A percentile compares a stretch with the other conserved stretches of the same genome.
phyloP scores from a whole-genome alignment of 1,140 invertebrate species.

The Drosophila ercepeae region DNA sequence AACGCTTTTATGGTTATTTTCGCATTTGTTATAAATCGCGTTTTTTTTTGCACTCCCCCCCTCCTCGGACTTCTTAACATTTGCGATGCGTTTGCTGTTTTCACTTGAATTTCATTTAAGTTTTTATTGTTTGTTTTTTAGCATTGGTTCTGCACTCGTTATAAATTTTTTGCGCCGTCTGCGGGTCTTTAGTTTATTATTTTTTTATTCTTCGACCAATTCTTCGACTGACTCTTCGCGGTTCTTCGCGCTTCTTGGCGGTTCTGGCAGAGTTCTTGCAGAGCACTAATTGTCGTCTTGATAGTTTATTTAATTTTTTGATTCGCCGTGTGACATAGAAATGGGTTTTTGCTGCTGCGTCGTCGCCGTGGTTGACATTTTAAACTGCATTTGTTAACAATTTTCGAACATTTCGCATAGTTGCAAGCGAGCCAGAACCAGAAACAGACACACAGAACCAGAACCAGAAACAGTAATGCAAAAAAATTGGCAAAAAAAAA shows the following conservation, averaged over 20 bases:
- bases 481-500: conserved; percentile 7
- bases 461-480: conserved; percentile 8
- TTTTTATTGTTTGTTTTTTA: conserved; percentile 19
- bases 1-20: conserved; percentile 37
- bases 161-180: conserved; percentile 44
- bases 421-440: conserved; percentile 37
- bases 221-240: no score
- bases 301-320: conserved; percentile 43
- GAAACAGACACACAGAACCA: conserved; percentile 8
- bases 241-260: no score
- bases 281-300: conserved; percentile 52
- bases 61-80: conserved; percentile 11
- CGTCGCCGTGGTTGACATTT: conserved; percentile 77
- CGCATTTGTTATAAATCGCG: conserved; percentile 36
- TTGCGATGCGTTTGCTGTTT: conserved; percentile 76
- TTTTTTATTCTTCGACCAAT: background rate
- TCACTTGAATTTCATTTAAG: conserved; percentile 35
- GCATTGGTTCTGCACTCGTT: conserved; percentile 39
- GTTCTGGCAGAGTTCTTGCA: background rate
- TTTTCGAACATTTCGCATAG: conserved; percentile 67
- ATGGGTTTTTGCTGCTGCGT: conserved; percentile 49
- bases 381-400: conserved; percentile 80
- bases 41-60: background rate
- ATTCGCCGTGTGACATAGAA: conserved; percentile 69
- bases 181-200: background rate